Percentiles rank a stretch among this genome's conserved stretches.
phyloP scores from a whole-genome alignment of 2,113 vertebrate genomes.

The Nycticebus coucang region DNA sequence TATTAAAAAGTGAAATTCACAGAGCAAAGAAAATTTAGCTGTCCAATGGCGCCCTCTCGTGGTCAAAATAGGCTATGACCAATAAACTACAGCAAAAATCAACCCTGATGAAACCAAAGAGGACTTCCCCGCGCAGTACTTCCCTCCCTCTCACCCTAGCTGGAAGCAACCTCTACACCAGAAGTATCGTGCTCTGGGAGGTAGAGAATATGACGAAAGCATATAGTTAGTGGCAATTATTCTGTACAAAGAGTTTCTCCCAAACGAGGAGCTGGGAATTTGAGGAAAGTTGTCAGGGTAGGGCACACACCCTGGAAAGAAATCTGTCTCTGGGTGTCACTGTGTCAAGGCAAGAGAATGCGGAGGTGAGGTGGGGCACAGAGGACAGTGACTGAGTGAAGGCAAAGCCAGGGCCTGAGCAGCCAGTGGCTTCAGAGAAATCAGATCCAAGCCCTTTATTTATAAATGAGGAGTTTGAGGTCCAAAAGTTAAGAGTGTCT shows the following conservation, averaged over 20 bases:
- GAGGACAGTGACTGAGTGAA: not conserved
- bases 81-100: not conserved
- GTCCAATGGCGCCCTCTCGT: slow-evolving; percentile 52
- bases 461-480: not conserved
- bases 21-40: not conserved
- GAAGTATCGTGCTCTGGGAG: not conserved
- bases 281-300: not conserved
- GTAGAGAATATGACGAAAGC: not conserved
- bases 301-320: not conserved
- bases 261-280: not conserved
- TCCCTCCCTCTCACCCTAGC: not conserved
- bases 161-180: not conserved
- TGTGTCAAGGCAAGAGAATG: not conserved
- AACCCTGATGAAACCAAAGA: not conserved
- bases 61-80: not conserved
- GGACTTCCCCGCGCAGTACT: not conserved
- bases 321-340: not conserved
- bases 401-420: not conserved
- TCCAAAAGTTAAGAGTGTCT: not conserved
- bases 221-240: not conserved
- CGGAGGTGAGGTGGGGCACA: not conserved
- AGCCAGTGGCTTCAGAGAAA: not conserved
- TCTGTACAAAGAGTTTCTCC: not conserved
- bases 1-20: slow-evolving; percentile 20
- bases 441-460: not conserved